phyloP scores from a whole-genome alignment of 1,140 invertebrate genomes.

The Acromyrmex echinatior region DNA sequence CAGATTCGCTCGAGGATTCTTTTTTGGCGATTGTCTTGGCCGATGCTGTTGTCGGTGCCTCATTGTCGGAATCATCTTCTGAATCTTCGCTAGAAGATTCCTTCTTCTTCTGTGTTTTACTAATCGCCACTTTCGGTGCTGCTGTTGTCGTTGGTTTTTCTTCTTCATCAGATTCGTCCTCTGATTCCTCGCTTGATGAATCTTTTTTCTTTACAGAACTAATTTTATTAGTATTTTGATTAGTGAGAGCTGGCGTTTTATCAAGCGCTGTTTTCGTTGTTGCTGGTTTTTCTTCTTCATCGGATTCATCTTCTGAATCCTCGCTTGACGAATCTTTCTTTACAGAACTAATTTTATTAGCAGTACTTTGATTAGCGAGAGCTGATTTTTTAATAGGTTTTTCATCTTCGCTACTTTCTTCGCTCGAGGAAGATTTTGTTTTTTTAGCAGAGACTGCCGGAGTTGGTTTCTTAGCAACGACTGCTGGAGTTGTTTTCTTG shows the following conservation, averaged over 20 bases:
- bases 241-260: constrained; percentile 36
- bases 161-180: constrained; percentile 70
- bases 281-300: constrained; percentile 65
- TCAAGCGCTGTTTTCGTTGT: constrained; percentile 56
- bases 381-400: constrained; percentile 56
- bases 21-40: constrained; percentile 64
- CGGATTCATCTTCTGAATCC: constrained; percentile 73
- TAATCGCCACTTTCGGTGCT: constrained; percentile 49
- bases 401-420: constrained; percentile 76
- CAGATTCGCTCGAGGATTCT: constrained; percentile 79
- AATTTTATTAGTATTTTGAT: constrained; percentile 53
- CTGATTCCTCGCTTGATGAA: constrained; percentile 77
- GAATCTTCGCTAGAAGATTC: constrained; percentile 80
- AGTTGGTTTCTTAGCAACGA: constrained; percentile 31
- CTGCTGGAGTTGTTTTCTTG: constrained; percentile 30
- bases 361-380: constrained; percentile 28
- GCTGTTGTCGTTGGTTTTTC: constrained; percentile 44
- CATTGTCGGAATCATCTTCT: constrained; percentile 76
- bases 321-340: constrained; percentile 79
- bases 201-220: constrained; percentile 73
- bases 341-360: constrained; percentile 36
- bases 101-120: constrained; percentile 68
- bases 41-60: constrained; percentile 54
- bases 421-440: constrained; percentile 71
- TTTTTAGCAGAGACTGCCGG: constrained; percentile 31